A percentile compares a stretch with the other conserved stretches of the same genome.
Evolutionary conservation across 2,888 invertebrate species (phyloP).

Genomic region (Dermolepida albohirtum): DNA sequence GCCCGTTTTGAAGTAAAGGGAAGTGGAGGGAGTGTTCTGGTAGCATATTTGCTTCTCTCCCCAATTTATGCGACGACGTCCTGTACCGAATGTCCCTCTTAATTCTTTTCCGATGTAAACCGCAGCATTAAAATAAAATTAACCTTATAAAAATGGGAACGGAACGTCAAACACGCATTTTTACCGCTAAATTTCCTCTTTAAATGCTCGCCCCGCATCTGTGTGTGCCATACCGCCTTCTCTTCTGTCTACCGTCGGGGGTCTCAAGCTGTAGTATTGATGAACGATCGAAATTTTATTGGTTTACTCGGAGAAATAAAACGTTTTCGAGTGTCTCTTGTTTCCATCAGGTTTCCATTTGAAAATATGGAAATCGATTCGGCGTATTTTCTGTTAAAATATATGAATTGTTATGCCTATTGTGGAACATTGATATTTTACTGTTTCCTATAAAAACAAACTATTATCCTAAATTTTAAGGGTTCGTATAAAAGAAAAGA

Average conservation of each 20-base stretch:
- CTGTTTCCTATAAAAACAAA: too few relatives aligned
- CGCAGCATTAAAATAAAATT: constrained; percentile 53
- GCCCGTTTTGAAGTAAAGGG: neutral
- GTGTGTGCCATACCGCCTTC: neutral
- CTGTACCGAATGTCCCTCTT: constrained; percentile 49
- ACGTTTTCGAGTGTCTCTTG: constrained; percentile 25
- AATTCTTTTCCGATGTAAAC: constrained; percentile 55
- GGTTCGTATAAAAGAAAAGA: too few relatives aligned
- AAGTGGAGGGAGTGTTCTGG: constrained; percentile 21
- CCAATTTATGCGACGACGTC: constrained; percentile 47
- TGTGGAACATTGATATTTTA: too few relatives aligned
- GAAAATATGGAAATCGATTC: constrained; percentile 16
- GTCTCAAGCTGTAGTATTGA: constrained; percentile 13
- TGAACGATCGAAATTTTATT: constrained; percentile 36
- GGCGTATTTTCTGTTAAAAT: too few relatives aligned
- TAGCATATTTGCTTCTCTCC: constrained; percentile 43
- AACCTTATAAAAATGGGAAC: constrained; percentile 49
- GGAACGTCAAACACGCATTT: constrained; percentile 51
- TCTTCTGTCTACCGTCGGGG: constrained; percentile 2
- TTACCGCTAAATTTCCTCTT: constrained; percentile 51
- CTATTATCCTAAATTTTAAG: too few relatives aligned
- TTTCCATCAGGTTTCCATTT: constrained; percentile 7
- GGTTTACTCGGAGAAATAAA: constrained; percentile 25
- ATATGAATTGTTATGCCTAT: too few relatives aligned
- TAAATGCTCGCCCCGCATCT: constrained; percentile 44